Conservation (phyloP, 2,797 vertebrate genomes). For the Eospalax fontanierii region DNA sequence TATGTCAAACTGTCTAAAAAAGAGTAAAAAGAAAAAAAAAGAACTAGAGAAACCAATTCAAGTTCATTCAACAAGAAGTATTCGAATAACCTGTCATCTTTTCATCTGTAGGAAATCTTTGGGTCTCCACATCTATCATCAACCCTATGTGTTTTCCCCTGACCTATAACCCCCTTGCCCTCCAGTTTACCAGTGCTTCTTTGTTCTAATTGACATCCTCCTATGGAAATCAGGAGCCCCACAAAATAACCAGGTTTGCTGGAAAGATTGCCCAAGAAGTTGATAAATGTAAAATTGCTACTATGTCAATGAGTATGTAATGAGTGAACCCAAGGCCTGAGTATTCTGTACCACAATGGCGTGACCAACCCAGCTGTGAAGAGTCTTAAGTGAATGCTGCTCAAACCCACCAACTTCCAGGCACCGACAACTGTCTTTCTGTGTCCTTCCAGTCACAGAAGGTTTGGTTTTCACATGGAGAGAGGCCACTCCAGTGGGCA, state of each 20-base stretch:
- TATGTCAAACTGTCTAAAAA: slow-evolving; percentile 59
- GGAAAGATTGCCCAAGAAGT: not conserved
- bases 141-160: slow-evolving; percentile 17
- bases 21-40: not conserved
- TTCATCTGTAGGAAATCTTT: slow-evolving; percentile 29
- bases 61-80: not conserved
- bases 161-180: not conserved
- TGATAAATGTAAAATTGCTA: slow-evolving; percentile 39
- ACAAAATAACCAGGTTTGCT: slow-evolving; percentile 10
- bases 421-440: not conserved
- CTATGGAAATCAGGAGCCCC: slow-evolving; percentile 3
- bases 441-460: not conserved
- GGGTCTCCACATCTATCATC: not conserved
- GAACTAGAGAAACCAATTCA: slow-evolving; percentile 52
- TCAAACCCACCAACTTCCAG: not conserved
- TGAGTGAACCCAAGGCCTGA: not conserved
- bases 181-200: not conserved
- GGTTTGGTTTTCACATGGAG: not conserved
- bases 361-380: not conserved
- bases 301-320: not conserved
- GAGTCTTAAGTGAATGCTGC: not conserved
- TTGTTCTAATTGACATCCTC: not conserved
- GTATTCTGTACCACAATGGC: not conserved
- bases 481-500: not conserved
- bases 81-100: not conserved